A percentile compares a stretch with the other conserved stretches of the same genome.
Evolutionary conservation across 2,797 vertebrate genomes (phyloP).

Genomic region (Lepus oiostolus): DNA sequence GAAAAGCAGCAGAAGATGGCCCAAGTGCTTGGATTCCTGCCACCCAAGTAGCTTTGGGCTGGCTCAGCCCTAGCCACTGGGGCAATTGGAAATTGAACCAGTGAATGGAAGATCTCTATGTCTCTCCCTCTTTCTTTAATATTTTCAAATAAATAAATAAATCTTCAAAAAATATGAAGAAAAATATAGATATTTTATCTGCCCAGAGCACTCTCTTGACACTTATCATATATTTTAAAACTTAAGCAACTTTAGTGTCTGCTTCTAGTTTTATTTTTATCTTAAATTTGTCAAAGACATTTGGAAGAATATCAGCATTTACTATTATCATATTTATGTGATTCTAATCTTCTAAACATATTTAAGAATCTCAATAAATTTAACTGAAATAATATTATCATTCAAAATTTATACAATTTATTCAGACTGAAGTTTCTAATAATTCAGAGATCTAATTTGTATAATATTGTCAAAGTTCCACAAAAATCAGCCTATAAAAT

Average conservation of each 20-base stretch:
- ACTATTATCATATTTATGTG: neutral
- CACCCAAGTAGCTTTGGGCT: no score
- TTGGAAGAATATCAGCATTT: neutral
- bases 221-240: neutral
- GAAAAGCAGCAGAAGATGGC: no score
- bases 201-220: neutral
- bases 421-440: neutral
- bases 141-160: no score
- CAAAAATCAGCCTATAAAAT: neutral
- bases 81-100: no score
- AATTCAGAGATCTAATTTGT: neutral
- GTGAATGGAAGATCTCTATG: no score
- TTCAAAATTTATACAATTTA: neutral
- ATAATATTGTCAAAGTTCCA: neutral
- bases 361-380: neutral
- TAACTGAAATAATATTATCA: neutral
- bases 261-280: neutral
- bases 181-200: neutral
- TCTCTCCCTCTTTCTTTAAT: no score
- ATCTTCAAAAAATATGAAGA: no score
- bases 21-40: no score
- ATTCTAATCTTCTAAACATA: neutral
- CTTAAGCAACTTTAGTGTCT: neutral
- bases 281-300: neutral
- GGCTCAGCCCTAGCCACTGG: no score